Percentiles rank a stretch among this genome's conserved stretches.
phyloP scores from a whole-genome alignment of 2,888 invertebrate species.

The Dromius quadrimaculatus region DNA sequence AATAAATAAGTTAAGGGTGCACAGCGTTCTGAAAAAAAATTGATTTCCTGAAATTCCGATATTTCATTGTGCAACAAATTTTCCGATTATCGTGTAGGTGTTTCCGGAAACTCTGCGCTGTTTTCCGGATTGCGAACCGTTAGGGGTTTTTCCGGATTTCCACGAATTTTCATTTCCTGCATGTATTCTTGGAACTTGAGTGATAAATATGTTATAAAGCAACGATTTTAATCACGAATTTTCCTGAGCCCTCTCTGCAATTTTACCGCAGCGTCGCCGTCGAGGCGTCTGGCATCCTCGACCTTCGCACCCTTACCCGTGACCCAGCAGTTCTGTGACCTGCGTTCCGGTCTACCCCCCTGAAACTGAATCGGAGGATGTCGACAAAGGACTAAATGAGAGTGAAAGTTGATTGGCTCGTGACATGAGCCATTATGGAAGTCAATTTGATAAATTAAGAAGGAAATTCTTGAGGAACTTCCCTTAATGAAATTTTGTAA shows the following conservation, averaged over 20 bases:
- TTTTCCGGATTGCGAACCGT: not conserved
- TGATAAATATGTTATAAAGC: not conserved
- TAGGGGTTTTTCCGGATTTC: conserved; percentile 1
- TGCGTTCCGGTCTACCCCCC: conserved; percentile 1
- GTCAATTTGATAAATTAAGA: no score
- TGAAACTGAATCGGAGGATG: not conserved
- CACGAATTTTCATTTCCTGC: not conserved
- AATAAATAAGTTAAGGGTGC: no score
- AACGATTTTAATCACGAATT: not conserved
- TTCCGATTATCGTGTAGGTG: not conserved
- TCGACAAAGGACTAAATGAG: not conserved
- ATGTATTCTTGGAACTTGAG: not conserved
- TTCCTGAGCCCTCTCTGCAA: not conserved
- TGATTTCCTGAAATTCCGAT: no score
- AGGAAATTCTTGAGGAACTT: no score
- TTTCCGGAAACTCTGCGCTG: not conserved
- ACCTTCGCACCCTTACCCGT: conserved; percentile 43
- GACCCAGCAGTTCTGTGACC: conserved; percentile 40
- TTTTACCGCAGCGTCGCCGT: not conserved
- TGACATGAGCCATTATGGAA: no score
- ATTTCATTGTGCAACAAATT: no score
- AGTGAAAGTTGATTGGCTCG: conserved; percentile 30
- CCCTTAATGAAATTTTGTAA: no score
- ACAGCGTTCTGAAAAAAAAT: no score
- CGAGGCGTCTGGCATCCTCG: conserved; percentile 17